Percentiles rank a stretch among this genome's conserved stretches.
Conservation (phyloP, 2,113 vertebrate species). For the Desmodus rotundus region DNA sequence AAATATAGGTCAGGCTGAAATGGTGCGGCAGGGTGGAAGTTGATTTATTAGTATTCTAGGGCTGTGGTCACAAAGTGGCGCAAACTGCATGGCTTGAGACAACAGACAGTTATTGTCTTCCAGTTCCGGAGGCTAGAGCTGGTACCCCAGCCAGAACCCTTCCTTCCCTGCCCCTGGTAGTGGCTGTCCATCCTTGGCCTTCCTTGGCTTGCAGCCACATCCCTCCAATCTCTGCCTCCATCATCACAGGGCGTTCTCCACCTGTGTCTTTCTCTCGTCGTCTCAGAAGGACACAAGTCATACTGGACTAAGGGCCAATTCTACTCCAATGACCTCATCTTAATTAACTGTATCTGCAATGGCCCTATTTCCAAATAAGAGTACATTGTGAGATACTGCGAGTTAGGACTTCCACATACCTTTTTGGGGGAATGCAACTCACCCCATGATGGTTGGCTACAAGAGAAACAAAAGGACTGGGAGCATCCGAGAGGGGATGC, state of each 20-base stretch:
- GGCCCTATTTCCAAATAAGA: not conserved
- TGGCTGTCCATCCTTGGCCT: not conserved
- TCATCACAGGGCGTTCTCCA: no score
- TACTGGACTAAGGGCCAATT: no score
- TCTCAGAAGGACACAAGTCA: not conserved
- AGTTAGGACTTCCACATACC: not conserved
- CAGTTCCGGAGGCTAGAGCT: not conserved
- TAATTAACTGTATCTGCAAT: not conserved
- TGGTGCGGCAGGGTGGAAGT: not conserved
- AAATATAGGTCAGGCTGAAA: not conserved
- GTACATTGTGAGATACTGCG: not conserved
- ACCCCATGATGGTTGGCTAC: not conserved
- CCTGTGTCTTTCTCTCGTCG: not conserved
- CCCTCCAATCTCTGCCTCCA: not conserved
- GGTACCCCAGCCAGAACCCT: not conserved
- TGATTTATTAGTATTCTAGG: not conserved
- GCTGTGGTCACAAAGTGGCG: not conserved
- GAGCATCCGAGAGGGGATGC: no score
- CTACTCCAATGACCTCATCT: not conserved
- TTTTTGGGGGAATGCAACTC: not conserved
- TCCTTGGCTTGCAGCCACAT: not conserved
- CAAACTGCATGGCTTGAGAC: not conserved
- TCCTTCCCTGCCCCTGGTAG: not conserved
- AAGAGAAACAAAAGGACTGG: not conserved
- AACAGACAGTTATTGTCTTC: not conserved